A percentile compares a stretch with the other conserved stretches of the same genome.
phyloP scores from a whole-genome alignment of 2,888 invertebrate genomes.

The Ptychoptera contaminata region DNA sequence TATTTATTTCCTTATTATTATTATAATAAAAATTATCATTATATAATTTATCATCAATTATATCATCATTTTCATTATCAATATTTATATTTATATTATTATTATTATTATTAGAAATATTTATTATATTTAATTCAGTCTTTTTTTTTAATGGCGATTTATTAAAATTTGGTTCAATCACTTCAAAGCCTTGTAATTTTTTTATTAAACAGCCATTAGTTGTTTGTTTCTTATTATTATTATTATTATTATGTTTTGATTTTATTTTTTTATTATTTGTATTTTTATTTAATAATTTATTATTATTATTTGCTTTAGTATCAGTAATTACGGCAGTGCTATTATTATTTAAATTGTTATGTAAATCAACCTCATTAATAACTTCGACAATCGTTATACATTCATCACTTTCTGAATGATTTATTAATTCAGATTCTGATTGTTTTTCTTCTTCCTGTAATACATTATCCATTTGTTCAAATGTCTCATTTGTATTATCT shows the following conservation, averaged over 20 bases:
- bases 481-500: no score
- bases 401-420: no score
- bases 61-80: background rate
- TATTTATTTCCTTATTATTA: background rate
- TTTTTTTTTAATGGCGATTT: background rate
- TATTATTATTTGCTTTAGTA: no score
- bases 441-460: no score
- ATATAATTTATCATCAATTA: background rate
- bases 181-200: constrained; percentile 1
- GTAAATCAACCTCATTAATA: no score
- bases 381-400: no score
- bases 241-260: background rate
- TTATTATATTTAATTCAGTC: background rate
- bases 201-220: background rate
- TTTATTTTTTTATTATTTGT: no score
- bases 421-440: no score
- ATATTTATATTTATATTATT: background rate
- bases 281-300: no score
- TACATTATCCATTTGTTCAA: no score
- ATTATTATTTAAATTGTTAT: no score
- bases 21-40: background rate
- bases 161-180: constrained; percentile 2
- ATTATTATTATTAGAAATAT: background rate
- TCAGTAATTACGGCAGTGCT: no score
- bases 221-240: background rate